phyloP scores from a whole-genome alignment of 1,140 invertebrate species.

The Nasonia longicornis region DNA sequence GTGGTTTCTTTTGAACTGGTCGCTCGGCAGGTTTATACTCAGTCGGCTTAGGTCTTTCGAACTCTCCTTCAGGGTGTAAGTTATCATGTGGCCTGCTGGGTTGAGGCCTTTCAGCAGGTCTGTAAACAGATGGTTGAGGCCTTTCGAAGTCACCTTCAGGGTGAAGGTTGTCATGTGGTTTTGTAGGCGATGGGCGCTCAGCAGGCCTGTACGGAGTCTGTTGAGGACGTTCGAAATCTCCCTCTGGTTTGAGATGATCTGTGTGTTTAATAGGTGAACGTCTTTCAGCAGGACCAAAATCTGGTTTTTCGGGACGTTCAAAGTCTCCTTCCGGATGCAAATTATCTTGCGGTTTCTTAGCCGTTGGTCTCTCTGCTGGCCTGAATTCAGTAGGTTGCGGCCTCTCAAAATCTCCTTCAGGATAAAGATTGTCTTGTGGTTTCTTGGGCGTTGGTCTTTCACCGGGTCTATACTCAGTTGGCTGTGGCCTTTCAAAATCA shows the following conservation, averaged over 20 bases:
- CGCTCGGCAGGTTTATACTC: slow-evolving; percentile 68
- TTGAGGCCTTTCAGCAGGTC: slow-evolving; percentile 69
- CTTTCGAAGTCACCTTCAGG: slow-evolving; percentile 73
- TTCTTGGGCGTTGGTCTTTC: slow-evolving; percentile 64
- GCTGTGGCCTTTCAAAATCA: slow-evolving; percentile 70
- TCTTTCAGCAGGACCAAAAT: slow-evolving; percentile 72
- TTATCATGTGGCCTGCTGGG: slow-evolving; percentile 70
- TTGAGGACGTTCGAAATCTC: slow-evolving; percentile 59
- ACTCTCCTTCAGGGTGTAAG: slow-evolving; percentile 71
- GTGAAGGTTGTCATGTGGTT: slow-evolving; percentile 66
- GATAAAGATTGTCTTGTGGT: slow-evolving; percentile 69
- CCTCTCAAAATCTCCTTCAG: slow-evolving; percentile 73
- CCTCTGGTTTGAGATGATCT: slow-evolving; percentile 69
- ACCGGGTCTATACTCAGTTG: slow-evolving; percentile 62
- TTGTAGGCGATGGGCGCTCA: slow-evolving; percentile 56
- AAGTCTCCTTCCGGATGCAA: slow-evolving; percentile 71
- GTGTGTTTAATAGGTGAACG: slow-evolving; percentile 72
- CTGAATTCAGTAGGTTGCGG: slow-evolving; percentile 66
- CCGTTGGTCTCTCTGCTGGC: slow-evolving; percentile 65
- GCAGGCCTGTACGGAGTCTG: slow-evolving; percentile 71
- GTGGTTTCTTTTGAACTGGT: slow-evolving; percentile 71
- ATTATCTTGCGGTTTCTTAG: slow-evolving; percentile 65
- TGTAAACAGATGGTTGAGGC: slow-evolving; percentile 66
- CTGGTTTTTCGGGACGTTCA: slow-evolving; percentile 65
- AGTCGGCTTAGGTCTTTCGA: slow-evolving; percentile 64